Base-by-base conservation (phyloP, 1,140 invertebrate genomes). In the Neodiprion pinetum region DNA sequence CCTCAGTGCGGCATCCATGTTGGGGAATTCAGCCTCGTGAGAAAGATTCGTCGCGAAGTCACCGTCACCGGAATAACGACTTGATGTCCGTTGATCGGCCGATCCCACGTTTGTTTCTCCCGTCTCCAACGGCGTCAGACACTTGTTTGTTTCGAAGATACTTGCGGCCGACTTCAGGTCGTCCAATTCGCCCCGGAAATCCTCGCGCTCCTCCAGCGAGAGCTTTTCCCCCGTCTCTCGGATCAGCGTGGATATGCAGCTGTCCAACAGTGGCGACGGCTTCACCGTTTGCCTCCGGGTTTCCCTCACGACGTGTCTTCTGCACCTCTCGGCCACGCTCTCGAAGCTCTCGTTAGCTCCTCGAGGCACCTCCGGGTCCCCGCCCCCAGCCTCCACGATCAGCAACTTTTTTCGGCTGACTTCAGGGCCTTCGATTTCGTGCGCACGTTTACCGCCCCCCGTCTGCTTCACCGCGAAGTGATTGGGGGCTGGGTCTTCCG, bases 1-100 rank as follows among this genome's bases (percentile, higher is more conserved):
- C 53, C 12, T 72, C 12, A 72, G 48, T 8, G 61, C n/a, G 65
- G 50, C 53, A 48, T 74, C 72, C 28, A 65, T 72, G 4, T 61
- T 48, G 28, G 28, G 28, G 68, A 70, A 40, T 70, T 40, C 68
- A 9, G 1, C 28, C 28, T 40, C 28, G 1, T 40, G 2, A 40
- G 28, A 17, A 70, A 12, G 14, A 17, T 8, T 70, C 28, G 28
- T 70, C 5, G 9, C 12, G 28, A 3, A 14, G 14, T 70, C 68
- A 40, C 28, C 28, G 28, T 40, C 28, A 40, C 28, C 28, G 28
- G 28, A 40, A 40, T 40, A 40, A 3, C 28, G 28, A 40, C 1
- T 40, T 40, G 28, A 40, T 40, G 5, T 40, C 28, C 28, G 28
- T 5, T 40, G 28, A 40, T 40, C 28, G 28, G 28, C 28, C 1